A percentile compares a stretch with the other conserved stretches of the same genome.
Conservation (phyloP, 1,140 invertebrate genomes). For the Drosophila saltans region DNA sequence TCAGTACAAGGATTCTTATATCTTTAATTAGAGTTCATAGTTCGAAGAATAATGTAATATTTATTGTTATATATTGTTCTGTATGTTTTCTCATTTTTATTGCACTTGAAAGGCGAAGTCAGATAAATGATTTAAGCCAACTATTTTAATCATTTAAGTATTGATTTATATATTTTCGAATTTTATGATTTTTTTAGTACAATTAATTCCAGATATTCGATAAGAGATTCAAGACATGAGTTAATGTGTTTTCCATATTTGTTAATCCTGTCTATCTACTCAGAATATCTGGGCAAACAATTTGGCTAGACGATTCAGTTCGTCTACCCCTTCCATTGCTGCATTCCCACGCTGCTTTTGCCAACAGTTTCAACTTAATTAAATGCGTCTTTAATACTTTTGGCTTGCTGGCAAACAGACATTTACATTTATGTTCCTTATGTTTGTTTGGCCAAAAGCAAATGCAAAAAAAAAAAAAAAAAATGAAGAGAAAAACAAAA, state of each 20-base stretch:
- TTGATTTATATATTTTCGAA: too few relatives aligned
- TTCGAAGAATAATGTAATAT: too few relatives aligned
- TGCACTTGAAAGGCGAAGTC: too few relatives aligned
- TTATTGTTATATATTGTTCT: too few relatives aligned
- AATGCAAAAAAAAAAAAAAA: conserved; percentile 16
- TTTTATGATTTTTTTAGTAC: too few relatives aligned
- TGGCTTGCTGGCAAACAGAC: conserved; percentile 59
- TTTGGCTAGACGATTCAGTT: conserved; percentile 36
- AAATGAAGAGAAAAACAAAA: conserved; percentile 26
- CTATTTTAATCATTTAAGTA: too few relatives aligned
- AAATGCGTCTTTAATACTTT: conserved; percentile 81
- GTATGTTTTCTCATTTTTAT: too few relatives aligned
- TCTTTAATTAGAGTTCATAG: too few relatives aligned
- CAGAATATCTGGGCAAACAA: conserved; percentile 22
- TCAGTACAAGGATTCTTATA: too few relatives aligned
- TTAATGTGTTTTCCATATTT: conserved; percentile 4
- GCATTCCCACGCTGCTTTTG: conserved; percentile 31
- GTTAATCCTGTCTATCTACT: conserved; percentile 3
- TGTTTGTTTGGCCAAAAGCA: conserved; percentile 62
- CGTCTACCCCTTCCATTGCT: background rate
- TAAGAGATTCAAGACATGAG: background rate
- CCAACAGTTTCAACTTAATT: conserved; percentile 79
- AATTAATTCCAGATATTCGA: background rate
- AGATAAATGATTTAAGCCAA: too few relatives aligned
- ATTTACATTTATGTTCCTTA: conserved; percentile 73